A percentile compares a stretch with the other conserved stretches of the same genome.
These are phyloP conservation scores for Heliconius hermathena DNA, from an alignment of 1,140 invertebrate species.

Conservation along the genomic window DNA sequence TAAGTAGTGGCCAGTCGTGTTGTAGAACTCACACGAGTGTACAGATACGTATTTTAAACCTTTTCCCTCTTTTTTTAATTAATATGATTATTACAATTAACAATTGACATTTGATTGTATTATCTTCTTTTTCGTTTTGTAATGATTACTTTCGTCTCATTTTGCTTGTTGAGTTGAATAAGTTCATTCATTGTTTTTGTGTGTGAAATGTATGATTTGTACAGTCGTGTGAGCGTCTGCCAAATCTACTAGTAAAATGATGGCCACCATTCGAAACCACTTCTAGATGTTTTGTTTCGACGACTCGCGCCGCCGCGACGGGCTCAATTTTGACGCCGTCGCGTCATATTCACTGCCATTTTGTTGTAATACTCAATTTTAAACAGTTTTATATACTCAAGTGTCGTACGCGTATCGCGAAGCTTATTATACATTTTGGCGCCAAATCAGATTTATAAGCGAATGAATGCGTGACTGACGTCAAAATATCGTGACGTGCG, in stretches of 20 bases:
- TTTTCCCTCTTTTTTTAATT: neutral
- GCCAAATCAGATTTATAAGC: slow-evolving; percentile 7
- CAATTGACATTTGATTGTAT: neutral
- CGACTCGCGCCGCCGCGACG: slow-evolving; percentile 29
- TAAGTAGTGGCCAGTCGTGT: slow-evolving; percentile 32
- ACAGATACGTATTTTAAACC: neutral
- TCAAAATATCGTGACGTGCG: slow-evolving; percentile 27
- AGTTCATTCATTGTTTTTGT: neutral
- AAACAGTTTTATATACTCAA: slow-evolving; percentile 27
- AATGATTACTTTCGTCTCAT: neutral
- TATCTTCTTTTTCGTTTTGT: neutral
- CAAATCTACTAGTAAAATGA: neutral
- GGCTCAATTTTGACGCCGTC: slow-evolving; percentile 35
- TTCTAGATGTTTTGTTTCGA: neutral
- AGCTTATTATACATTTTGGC: slow-evolving; percentile 9
- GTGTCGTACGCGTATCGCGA: neutral
- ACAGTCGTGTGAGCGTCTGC: neutral
- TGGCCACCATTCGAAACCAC: neutral
- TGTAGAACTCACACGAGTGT: slow-evolving; percentile 26
- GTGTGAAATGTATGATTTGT: neutral
- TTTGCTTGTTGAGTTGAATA: neutral
- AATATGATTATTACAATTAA: neutral
- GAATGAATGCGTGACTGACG: slow-evolving; percentile 45
- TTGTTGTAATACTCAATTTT: slow-evolving; percentile 40
- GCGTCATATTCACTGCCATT: slow-evolving; percentile 36